phyloP scores from a whole-genome alignment of 2,797 vertebrate genomes.

The Paramormyrops hopkinsi region DNA sequence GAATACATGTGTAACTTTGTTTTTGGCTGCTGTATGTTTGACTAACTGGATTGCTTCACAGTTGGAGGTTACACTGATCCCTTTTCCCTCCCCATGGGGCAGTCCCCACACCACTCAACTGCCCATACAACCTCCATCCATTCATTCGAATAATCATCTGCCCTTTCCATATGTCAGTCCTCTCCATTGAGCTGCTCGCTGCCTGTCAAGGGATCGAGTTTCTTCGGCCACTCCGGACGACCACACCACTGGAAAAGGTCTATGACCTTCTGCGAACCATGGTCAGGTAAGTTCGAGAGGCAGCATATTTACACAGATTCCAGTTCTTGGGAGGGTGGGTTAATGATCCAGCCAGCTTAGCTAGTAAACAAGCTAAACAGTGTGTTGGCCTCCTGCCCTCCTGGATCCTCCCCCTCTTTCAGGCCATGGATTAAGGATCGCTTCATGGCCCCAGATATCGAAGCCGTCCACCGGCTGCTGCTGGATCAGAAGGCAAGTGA shows the following conservation, averaged over 20 bases:
- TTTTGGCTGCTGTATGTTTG: background rate
- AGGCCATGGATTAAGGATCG: slow-evolving; percentile 98
- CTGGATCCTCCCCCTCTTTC: slow-evolving; percentile 12
- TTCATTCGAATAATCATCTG: background rate
- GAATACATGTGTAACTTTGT: background rate
- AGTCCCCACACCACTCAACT: background rate
- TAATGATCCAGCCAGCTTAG: slow-evolving; percentile 50
- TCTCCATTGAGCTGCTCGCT: slow-evolving; percentile 87
- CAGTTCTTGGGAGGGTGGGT: slow-evolving; percentile 36
- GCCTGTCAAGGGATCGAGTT: slow-evolving; percentile 99
- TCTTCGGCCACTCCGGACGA: slow-evolving; percentile 87
- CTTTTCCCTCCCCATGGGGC: background rate
- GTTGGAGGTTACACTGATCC: background rate
- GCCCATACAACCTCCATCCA: background rate
- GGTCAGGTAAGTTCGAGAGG: slow-evolving; percentile 78
- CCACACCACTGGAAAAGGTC: slow-evolving; percentile 95
- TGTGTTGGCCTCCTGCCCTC: slow-evolving; percentile 11
- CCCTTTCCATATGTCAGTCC: slow-evolving; percentile 55
- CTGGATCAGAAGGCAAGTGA: slow-evolving; percentile 81
- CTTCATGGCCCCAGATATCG: slow-evolving; percentile 95
- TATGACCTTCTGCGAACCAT: slow-evolving; percentile 91
- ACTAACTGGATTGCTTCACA: slow-evolving; percentile 6
- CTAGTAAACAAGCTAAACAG: slow-evolving; percentile 38
- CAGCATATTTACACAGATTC: slow-evolving; percentile 39
- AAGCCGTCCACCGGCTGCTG: slow-evolving; percentile 79